Base-by-base conservation (phyloP, 2,797 vertebrate genomes). In the Poeciliopsis gracilis region DNA sequence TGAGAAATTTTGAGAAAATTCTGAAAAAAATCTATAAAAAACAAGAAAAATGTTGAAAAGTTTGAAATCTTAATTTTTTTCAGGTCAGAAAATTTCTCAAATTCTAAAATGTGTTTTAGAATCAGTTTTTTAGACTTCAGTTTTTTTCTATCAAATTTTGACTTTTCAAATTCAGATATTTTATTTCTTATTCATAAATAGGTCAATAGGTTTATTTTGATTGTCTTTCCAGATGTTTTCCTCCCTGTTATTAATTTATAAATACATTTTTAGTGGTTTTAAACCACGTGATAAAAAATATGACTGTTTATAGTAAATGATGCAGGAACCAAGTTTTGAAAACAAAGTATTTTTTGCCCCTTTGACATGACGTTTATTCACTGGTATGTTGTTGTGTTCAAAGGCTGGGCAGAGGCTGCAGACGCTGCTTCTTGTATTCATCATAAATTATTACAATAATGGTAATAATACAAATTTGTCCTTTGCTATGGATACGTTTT, bases 381-480 rank as follows among this genome's bases (percentile, higher is more conserved):
- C 43, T 66, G 23, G 30, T 71, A 41, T 83, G 43, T 77, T 41
- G 30, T 80, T 85, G 77, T 85, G 76, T 85, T 71, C 46, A 2
- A 87, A 87, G 81, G 67, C 11, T 0, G 16, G 12, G 6, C 72
- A 76, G 74, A 10, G 55, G 73, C 11, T 11, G n/a, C 51, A 49
- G 61, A 41, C 2, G 9, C 55, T 30, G 36, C 12, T 10, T 49
- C 72, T 78, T 73, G 79, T 79, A 45, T 59, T 81, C 76, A 23
- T 15, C 49, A 0, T 20, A 75, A 36, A 0, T 78, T 81, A 69
- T 33, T 72, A 28, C 0, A 5, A 77, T 81, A 69, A 86, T 47
- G 76, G 76, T 84, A 75, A 75, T 77, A 67, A 46, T 3, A 20
- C 25, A 6, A 61, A 61, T 61, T 61, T 30, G 12, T 30, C 13